These are phyloP conservation scores for Miichthys miiuy DNA, from an alignment of 2,797 vertebrate species.

Conservation along the genomic window DNA sequence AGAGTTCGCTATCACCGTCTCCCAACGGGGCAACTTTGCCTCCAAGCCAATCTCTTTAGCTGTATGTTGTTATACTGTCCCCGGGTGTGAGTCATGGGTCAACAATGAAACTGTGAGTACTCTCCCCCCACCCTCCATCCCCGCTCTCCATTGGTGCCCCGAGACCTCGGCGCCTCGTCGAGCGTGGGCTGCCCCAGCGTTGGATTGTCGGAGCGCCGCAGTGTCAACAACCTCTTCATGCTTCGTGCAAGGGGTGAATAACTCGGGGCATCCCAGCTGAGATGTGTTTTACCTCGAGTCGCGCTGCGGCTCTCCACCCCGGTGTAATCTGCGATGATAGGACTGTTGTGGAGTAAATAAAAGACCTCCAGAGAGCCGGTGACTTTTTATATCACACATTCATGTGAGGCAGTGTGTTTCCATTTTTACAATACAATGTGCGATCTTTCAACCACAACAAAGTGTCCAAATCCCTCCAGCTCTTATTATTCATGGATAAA, in stretches of 20 bases:
- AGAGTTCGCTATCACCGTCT: constrained; percentile 73
- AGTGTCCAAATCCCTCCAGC: not conserved
- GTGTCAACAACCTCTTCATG: constrained; percentile 77
- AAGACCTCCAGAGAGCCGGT: not conserved
- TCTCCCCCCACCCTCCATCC: not conserved
- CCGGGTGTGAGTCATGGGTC: constrained; percentile 70
- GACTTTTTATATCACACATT: not conserved
- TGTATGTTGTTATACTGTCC: constrained; percentile 68
- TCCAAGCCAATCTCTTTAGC: constrained; percentile 74
- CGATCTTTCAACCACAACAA: not conserved
- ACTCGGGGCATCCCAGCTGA: constrained; percentile 59
- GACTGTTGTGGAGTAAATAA: constrained; percentile 50
- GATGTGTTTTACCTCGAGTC: constrained; percentile 57
- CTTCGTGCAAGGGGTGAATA: constrained; percentile 60
- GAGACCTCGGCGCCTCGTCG: constrained; percentile 21
- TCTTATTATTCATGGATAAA: not conserved
- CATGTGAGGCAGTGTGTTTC: no score
- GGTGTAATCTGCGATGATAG: constrained; percentile 37
- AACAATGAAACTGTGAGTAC: constrained; percentile 57
- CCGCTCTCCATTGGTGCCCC: not conserved
- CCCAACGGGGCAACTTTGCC: constrained; percentile 65
- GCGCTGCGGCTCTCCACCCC: constrained; percentile 12
- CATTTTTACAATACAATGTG: not conserved
- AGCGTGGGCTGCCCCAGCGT: constrained; percentile 41
- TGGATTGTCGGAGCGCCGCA: constrained; percentile 46